These are phyloP conservation scores for Eupithecia subumbrata DNA, from an alignment of 2,888 invertebrate genomes.

Conservation along the genomic window DNA sequence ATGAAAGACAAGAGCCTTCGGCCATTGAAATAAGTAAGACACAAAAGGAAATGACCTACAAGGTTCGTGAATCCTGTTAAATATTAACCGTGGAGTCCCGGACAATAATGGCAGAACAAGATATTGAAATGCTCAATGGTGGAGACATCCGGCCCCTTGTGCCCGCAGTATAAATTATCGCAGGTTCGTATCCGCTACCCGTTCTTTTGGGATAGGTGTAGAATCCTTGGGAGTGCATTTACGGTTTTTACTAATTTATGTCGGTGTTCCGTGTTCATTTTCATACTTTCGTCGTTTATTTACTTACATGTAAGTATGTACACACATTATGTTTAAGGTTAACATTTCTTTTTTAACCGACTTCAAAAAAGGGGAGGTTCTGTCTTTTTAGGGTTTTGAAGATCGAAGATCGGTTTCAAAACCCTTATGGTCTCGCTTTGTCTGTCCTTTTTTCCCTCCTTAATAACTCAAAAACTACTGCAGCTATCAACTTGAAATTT, in stretches of 20 bases:
- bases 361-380: no score
- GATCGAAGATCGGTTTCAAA: no score
- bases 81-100: slow-evolving; percentile 8
- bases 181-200: slow-evolving; percentile 10
- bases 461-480: no score
- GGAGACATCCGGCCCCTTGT: slow-evolving; percentile 15
- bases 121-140: slow-evolving; percentile 16
- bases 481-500: no score
- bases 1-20: neutral
- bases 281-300: no score
- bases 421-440: no score
- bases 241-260: neutral
- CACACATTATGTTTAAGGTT: no score
- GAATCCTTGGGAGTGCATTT: neutral
- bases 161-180: slow-evolving; percentile 9
- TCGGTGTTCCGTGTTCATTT: neutral
- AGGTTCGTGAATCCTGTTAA: slow-evolving; percentile 1
- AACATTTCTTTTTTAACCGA: no score
- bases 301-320: no score
- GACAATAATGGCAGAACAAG: slow-evolving; percentile 8
- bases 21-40: neutral
- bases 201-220: neutral
- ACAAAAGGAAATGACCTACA: neutral
- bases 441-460: no score
- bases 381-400: no score